phyloP scores from a whole-genome alignment of 2,888 invertebrate species.

The Thumatha senex region DNA sequence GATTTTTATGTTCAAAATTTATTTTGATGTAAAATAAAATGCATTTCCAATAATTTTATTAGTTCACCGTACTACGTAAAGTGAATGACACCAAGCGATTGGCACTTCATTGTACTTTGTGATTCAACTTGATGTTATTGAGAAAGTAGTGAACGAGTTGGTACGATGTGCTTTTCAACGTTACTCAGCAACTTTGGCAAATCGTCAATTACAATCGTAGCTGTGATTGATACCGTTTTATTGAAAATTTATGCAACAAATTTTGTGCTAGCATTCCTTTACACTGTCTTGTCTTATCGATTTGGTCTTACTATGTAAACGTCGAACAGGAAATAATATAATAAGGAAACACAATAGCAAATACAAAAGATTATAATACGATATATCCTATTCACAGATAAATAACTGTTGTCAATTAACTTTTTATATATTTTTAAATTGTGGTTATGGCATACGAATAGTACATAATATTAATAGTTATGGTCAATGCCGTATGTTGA shows the following conservation, averaged over 20 bases:
- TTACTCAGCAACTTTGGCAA: slow-evolving; percentile 8
- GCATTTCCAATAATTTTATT: slow-evolving; percentile 11
- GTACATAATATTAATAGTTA: slow-evolving; percentile 3
- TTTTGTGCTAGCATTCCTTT: not conserved
- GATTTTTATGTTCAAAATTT: no score
- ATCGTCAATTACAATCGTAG: slow-evolving; percentile 11
- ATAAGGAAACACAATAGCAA: slow-evolving; percentile 22
- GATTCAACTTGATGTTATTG: slow-evolving; percentile 22
- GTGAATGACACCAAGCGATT: slow-evolving; percentile 28
- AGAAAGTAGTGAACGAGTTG: slow-evolving; percentile 16
- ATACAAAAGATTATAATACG: slow-evolving; percentile 14
- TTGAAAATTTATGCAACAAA: not conserved
- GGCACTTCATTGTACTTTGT: slow-evolving; percentile 20
- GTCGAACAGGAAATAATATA: slow-evolving; percentile 14
- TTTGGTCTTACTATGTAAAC: not conserved
- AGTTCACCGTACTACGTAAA: slow-evolving; percentile 24
- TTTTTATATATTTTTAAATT: not conserved
- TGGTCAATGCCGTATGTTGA: slow-evolving; percentile 8
- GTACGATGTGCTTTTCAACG: slow-evolving; percentile 11
- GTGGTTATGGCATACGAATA: not conserved
- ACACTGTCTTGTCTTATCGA: not conserved
- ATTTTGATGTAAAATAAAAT: no score
- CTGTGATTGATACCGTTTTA: not conserved
- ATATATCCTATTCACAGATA: not conserved
- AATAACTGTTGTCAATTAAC: not conserved